phyloP scores from a whole-genome alignment of 2,888 invertebrate genomes.

The Allophyes oxyacanthae region DNA sequence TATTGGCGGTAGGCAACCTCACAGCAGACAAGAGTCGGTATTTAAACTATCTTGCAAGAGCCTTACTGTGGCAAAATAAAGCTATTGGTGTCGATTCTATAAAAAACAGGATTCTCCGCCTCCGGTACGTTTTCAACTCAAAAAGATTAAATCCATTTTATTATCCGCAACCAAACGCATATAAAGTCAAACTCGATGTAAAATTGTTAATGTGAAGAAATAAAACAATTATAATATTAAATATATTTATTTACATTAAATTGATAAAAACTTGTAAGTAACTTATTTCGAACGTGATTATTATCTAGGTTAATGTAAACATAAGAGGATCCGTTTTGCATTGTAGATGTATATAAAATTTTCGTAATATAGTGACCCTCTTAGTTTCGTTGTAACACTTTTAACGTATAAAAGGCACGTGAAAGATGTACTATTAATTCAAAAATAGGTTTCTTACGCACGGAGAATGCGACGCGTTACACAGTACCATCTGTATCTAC shows the following conservation, averaged over 20 bases:
- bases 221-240: slow-evolving; percentile 40
- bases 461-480: slow-evolving; percentile 11
- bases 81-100: no score
- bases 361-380: slow-evolving; percentile 20
- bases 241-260: slow-evolving; percentile 66
- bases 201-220: background rate
- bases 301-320: slow-evolving; percentile 36
- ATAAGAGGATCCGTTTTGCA: slow-evolving; percentile 47
- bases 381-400: slow-evolving; percentile 21
- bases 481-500: slow-evolving; percentile 9
- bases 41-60: no score
- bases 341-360: slow-evolving; percentile 32
- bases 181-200: no score
- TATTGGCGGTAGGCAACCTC: no score
- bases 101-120: no score
- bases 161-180: no score
- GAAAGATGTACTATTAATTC: slow-evolving; percentile 20
- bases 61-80: no score
- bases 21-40: no score
- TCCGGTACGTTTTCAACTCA: no score
- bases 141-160: no score
- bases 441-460: slow-evolving; percentile 13
- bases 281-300: slow-evolving; percentile 45
- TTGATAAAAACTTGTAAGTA: slow-evolving; percentile 62
- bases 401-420: slow-evolving; percentile 54